Conservation (phyloP, 2,888 invertebrate genomes). For the Sphecodes monilicornis region DNA sequence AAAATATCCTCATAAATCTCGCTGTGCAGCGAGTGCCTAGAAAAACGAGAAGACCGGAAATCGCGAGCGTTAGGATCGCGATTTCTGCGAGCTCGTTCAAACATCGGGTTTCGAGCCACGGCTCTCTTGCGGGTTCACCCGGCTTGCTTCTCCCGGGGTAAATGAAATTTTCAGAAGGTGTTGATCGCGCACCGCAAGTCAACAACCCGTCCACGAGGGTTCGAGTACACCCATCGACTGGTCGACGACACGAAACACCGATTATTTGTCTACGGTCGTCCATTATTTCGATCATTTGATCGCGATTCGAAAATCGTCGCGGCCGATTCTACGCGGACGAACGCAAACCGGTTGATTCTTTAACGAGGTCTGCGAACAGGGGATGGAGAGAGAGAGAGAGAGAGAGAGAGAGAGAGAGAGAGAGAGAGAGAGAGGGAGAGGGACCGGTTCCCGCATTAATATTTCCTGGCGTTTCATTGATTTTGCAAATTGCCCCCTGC, state of each 20-base stretch:
- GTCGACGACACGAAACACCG: constrained; percentile 43
- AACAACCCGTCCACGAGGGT: constrained; percentile 13
- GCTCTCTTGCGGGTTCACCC: background rate
- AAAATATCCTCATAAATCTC: background rate
- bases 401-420: background rate
- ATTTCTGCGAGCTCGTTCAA: background rate
- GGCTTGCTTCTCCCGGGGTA: background rate
- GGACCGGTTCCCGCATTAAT: constrained; percentile 51
- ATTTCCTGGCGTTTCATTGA: constrained; percentile 58
- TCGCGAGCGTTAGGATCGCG: background rate
- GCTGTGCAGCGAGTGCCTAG: background rate
- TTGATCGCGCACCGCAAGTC: constrained; percentile 36
- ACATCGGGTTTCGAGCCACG: background rate
- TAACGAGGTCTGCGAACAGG: constrained; percentile 40
- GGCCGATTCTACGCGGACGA: constrained; percentile 11
- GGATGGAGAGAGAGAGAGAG: background rate
- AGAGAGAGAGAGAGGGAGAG: background rate
- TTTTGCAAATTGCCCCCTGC: constrained; percentile 51
- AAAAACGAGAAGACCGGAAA: background rate
- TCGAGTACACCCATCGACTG: background rate
- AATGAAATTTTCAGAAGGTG: constrained; percentile 49
- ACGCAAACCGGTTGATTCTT: constrained; percentile 50
- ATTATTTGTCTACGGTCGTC: constrained; percentile 45
- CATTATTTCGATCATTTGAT: constrained; percentile 48
- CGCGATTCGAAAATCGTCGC: constrained; percentile 26